Percentiles rank a stretch among this genome's conserved stretches.
Evolutionary conservation across 2,888 invertebrate species (phyloP).

Genomic region (Lithophane leautieri): DNA sequence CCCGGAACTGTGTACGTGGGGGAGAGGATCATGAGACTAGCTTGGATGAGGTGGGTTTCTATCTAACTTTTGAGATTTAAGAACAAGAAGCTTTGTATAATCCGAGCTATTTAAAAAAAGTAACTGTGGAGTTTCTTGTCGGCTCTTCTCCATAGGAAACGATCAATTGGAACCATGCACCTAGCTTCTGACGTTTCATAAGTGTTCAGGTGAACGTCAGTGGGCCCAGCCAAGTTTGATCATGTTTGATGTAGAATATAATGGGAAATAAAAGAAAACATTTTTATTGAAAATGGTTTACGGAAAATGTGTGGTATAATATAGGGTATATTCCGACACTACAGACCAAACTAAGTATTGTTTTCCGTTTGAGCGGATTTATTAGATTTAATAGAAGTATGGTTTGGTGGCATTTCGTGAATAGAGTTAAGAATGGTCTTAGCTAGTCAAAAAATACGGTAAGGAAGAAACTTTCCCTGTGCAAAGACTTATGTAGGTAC

Average conservation of each 20-base stretch:
- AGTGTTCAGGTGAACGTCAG: not conserved
- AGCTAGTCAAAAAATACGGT: no score
- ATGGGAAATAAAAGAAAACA: not conserved
- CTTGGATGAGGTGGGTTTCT: slow-evolving; percentile 83
- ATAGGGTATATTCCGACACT: not conserved
- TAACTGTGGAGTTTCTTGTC: not conserved
- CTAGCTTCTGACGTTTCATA: not conserved
- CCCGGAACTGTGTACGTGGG: slow-evolving; percentile 95
- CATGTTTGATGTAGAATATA: not conserved
- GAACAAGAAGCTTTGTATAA: no score
- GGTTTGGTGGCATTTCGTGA: not conserved
- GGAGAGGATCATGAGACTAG: slow-evolving; percentile 92
- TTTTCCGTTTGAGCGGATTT: not conserved
- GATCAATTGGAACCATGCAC: not conserved
- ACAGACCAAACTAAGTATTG: not conserved
- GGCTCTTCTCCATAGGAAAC: not conserved
- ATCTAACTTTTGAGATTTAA: no score
- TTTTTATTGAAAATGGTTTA: not conserved
- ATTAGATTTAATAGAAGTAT: not conserved
- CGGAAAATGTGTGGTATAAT: not conserved
- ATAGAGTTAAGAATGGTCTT: not conserved
- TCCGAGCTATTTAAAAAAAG: not conserved
- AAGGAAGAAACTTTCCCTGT: not conserved
- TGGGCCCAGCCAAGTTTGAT: not conserved
- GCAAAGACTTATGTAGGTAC: not conserved